Evolutionary conservation across 2,113 vertebrate species (phyloP), one percentile per base, ranked within the genome.

Genomic region (Cyphomyrus discorhynchus): DNA sequence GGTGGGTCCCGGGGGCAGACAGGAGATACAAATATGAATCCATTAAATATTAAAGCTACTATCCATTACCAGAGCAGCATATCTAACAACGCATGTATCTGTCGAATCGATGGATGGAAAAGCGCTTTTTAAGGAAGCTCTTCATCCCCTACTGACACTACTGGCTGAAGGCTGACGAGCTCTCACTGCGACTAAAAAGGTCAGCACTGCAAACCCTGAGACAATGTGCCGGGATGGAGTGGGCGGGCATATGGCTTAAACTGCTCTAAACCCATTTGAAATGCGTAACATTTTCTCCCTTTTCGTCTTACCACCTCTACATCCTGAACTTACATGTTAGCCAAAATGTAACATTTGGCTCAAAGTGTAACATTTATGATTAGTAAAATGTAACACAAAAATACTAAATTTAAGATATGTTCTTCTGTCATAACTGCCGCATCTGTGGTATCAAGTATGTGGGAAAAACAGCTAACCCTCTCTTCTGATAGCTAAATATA

Each of bases 61-160:
- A 42, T 80, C 70, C 35, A 84, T 85, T 84, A 89, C 24, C 86
- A 31, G n/a, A 1, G 86, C 49, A 90, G 86, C 24, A 87, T 7
- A 45, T 66, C 86, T 42, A 58, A 83, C 86, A 27, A 83, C 17
- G 74, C 24, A 50, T 53, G 35, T 21, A 62, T 90, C 58, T 24
- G 7, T 74, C 19, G 10, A 35, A 74, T 52, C 42, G 50, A 88
- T 74, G 56, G n/a, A 84, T 13, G 87, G 50, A 62, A 82, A 70
- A 49, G 86, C 39, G 45, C 74, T 90, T 90, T 83, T 45, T 62
- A 88, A 83, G 35, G 39, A 62, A 17, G 58, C 87, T 21, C 42
- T 80, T 89, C 50, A 27, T 56, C 13, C 87, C n/a, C 39, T 77
- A 19, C 90, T 62, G 50, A 45, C 86, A 58, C 46, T 90, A 80